Percentiles rank a stretch among this genome's conserved stretches.
Conservation (phyloP, 2,888 invertebrate species). For the Mesorhabditis spiculigera region DNA sequence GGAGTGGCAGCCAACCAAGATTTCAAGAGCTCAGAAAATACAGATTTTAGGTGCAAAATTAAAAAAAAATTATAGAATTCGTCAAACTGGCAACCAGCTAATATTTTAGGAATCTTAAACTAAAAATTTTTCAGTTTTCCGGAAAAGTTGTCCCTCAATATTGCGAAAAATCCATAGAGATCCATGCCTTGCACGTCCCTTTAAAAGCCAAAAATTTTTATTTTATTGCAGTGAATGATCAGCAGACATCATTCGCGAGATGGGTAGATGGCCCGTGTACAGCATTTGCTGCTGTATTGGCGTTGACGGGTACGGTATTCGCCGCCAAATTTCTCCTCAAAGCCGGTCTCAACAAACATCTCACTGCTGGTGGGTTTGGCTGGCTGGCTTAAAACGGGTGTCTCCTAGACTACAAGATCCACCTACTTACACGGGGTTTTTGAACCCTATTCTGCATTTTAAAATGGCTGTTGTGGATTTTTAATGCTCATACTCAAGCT, state of each 20-base stretch:
- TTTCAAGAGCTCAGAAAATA: too few relatives aligned
- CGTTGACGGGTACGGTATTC: constrained; percentile 47
- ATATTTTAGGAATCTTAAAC: too few relatives aligned
- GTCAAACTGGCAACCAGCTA: too few relatives aligned
- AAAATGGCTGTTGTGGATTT: too few relatives aligned
- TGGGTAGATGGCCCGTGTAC: constrained; percentile 47
- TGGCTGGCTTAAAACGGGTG: not conserved
- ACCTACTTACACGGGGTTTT: too few relatives aligned
- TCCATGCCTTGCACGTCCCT: not conserved
- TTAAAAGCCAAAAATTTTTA: not conserved
- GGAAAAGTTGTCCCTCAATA: not conserved
- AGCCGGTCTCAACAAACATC: constrained; percentile 49
- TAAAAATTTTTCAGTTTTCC: too few relatives aligned
- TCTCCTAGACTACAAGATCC: not conserved
- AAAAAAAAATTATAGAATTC: too few relatives aligned
- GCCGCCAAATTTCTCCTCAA: constrained; percentile 46
- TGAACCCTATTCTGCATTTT: too few relatives aligned
- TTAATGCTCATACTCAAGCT: too few relatives aligned
- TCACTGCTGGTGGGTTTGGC: constrained; percentile 45
- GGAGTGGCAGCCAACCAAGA: not conserved
- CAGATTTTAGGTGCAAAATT: too few relatives aligned
- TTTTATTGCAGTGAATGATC: constrained; percentile 5
- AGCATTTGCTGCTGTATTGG: constrained; percentile 45
- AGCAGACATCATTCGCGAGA: constrained; percentile 12
- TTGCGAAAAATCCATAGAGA: not conserved